Conservation (phyloP, 2,113 vertebrate genomes). For the Ictalurus furcatus region DNA sequence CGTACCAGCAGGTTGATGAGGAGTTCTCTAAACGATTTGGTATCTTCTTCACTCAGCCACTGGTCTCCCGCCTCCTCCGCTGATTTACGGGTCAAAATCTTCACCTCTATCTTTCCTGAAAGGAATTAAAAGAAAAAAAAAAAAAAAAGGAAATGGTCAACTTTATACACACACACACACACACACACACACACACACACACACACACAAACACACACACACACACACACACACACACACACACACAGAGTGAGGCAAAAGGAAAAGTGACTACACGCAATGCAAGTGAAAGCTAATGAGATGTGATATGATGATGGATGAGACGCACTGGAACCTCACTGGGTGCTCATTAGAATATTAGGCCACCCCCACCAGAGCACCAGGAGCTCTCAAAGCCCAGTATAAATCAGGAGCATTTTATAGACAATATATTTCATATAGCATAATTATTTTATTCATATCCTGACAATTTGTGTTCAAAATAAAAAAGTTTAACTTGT, state of each 20-base stretch:
- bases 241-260: neutral
- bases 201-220: neutral
- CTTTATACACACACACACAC: neutral
- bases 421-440: neutral
- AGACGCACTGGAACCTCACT: neutral
- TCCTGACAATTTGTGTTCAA: neutral
- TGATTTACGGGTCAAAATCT: constrained; percentile 82
- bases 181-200: neutral
- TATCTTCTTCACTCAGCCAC: constrained; percentile 91
- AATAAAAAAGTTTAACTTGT: neutral
- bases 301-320: neutral
- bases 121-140: constrained; percentile 3
- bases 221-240: too few relatives aligned
- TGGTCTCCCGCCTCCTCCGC: constrained; percentile 83
- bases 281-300: neutral
- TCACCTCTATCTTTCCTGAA: constrained; percentile 91
- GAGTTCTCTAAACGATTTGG: constrained; percentile 88
- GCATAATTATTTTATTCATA: neutral
- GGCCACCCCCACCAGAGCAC: neutral
- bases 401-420: neutral
- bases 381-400: neutral
- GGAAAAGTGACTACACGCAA: neutral
- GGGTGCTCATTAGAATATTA: neutral
- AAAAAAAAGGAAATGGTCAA: neutral
- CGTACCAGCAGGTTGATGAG: constrained; percentile 90